Evolutionary conservation across 1,140 invertebrate genomes (phyloP).

Genomic region (Probaryconus sp.): DNA sequence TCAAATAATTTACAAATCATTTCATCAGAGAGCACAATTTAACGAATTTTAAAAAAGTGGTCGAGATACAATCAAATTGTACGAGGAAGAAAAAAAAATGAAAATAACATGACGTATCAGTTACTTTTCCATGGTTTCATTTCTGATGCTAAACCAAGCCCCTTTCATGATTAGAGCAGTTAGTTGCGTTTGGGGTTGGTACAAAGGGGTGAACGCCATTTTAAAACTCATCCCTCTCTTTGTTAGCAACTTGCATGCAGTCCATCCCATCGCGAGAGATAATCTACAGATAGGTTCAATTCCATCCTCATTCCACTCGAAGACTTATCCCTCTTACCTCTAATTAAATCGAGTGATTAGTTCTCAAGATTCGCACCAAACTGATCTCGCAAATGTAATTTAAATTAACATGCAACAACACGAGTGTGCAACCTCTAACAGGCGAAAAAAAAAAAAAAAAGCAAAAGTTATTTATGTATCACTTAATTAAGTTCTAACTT

Average conservation of each 20-base stretch:
- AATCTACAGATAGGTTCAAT: conserved; percentile 66
- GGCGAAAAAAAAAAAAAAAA: conserved; percentile 9
- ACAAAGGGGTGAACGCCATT: conserved; percentile 68
- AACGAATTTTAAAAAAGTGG: conserved; percentile 21
- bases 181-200: conserved; percentile 68
- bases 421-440: conserved; percentile 34
- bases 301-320: conserved; percentile 48
- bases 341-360: conserved; percentile 65
- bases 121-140: conserved; percentile 45
- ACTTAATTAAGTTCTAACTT: too few relatives aligned
- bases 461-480: too few relatives aligned
- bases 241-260: conserved; percentile 40
- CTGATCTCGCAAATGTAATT: conserved; percentile 52
- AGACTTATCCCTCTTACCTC: conserved; percentile 62
- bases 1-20: too few relatives aligned
- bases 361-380: conserved; percentile 49
- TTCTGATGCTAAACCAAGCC: conserved; percentile 73
- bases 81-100: conserved; percentile 19
- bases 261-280: conserved; percentile 65
- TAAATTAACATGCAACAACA: conserved; percentile 56
- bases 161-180: conserved; percentile 74
- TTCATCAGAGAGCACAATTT: too few relatives aligned
- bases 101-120: conserved; percentile 51
- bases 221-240: conserved; percentile 70
- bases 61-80: conserved; percentile 19